Evolutionary conservation across 2,888 invertebrate genomes (phyloP).

Genomic region (Elmis aenea): DNA sequence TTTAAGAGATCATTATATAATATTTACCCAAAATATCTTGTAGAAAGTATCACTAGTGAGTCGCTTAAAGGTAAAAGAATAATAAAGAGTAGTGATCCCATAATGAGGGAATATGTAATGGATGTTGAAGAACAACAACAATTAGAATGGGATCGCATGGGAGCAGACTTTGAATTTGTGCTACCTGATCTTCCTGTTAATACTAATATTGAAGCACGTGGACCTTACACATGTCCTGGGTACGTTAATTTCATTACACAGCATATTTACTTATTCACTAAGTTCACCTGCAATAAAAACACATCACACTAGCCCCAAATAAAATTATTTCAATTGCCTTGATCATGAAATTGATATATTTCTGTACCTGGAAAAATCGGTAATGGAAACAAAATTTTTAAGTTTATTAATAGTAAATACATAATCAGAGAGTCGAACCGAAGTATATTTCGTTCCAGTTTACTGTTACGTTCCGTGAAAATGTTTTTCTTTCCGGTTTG

Average conservation of each 20-base stretch:
- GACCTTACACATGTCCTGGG: slow-evolving; percentile 50
- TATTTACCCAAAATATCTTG: too few relatives aligned
- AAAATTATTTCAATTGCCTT: too few relatives aligned
- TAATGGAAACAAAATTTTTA: too few relatives aligned
- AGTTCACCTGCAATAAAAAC: slow-evolving; percentile 15
- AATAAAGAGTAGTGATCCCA: slow-evolving; percentile 24
- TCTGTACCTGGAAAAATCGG: too few relatives aligned
- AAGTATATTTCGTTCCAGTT: too few relatives aligned
- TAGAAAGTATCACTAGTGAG: background rate
- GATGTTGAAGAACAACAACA: slow-evolving; percentile 54
- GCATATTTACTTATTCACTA: slow-evolving; percentile 3
- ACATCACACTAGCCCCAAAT: slow-evolving; percentile 12
- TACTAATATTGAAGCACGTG: slow-evolving; percentile 45
- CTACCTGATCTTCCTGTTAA: slow-evolving; percentile 60
- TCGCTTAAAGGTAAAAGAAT: too few relatives aligned
- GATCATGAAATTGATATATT: too few relatives aligned
- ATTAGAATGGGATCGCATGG: slow-evolving; percentile 53
- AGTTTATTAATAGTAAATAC: too few relatives aligned
- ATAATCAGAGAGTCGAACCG: too few relatives aligned
- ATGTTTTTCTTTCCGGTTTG: too few relatives aligned
- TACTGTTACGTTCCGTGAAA: too few relatives aligned
- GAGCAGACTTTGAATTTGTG: slow-evolving; percentile 59
- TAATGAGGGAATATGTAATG: slow-evolving; percentile 43
- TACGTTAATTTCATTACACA: slow-evolving; percentile 33
- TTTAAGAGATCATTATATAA: too few relatives aligned